Base-by-base conservation (phyloP, 2,797 vertebrate genomes). In the Sebastes itinus region DNA sequence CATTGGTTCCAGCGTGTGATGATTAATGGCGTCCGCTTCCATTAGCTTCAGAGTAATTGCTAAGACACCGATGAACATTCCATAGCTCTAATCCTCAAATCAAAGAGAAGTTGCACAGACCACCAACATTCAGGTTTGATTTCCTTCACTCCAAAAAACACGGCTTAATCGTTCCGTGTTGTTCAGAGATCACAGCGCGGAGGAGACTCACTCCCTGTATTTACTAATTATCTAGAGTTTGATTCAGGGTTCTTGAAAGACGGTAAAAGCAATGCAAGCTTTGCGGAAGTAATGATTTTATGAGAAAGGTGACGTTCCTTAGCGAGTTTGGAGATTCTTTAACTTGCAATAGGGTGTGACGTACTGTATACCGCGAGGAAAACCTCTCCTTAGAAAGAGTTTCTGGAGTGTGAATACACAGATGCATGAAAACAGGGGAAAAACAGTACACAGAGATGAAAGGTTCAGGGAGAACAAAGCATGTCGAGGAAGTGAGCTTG, bases 41-140 rank as follows among this genome's bases (percentile, higher is more conserved):
- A 92, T 94, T 92, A 93, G 87, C 86, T 84, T 93, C 90, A 88
- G 67, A 81, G 88, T 92, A 91, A 93, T 94, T 91, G 83, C 87
- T 75, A 59, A 88, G 90, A 92, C 91, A 85, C 88, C 87, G 18
- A 78, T 77, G 88, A 91, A 65, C 70, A 78, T 83, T 88, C 82
- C 74, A 25, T 55, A 71, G 81, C 91, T 84, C 83, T 90, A 84
- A 92, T 91, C 79, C 83, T 85, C 78, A 85, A 92, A 91, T 92
- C 90, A 93, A 92, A 90, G 84, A 88, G 56, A 84, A 78, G 81
- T 84, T 77, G 54, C 56, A 2, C 42, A 70, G 83, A 90, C 86
- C 81, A 79, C 84, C 82, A 80, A 63, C 69, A 32, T 71, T 90
- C 82, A 81, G 46, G 81, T 88, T 68, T 86, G 79, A 88, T 92